Evolutionary conservation across 2,888 invertebrate species (phyloP), one percentile per base, ranked within the genome.

Genomic region (Protonemura montana): DNA sequence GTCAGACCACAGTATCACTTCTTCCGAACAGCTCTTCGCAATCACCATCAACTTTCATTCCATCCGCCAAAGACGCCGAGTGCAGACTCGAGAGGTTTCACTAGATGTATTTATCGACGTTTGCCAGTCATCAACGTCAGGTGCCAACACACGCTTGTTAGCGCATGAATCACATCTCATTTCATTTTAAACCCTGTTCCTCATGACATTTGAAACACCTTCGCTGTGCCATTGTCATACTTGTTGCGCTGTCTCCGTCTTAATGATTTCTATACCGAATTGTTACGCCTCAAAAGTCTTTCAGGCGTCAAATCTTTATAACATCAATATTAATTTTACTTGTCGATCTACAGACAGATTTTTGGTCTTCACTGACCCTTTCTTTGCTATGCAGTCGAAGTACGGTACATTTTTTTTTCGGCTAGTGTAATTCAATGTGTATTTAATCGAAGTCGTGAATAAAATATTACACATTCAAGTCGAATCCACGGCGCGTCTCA

Each of bases 391-490:
- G 59, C 21, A 59, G 16, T 59, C 5, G 3, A 35, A n/a, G n/a
- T 59, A 10, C 21, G 59, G 16, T 59, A 59, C 21, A 35, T 59
- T 59, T 59, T 59, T 59, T 16, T 59, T 13, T 10, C 16, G 59
- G 3, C 3, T 35, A 59, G 59, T 59, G 59, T 59, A 21, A 13
- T 59, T 59, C 59, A 59, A 59, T 59, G 59, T 59, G 7, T 59
- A 59, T 59, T 59, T 59, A 59, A 59, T 59, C 59, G 59, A 59
- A 59, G 59, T 59, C 59, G 59, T 59, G 59, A 59, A 16, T 59
- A 59, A 59, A 59, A 59, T 59, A 59, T 59, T 59, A 59, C 59
- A 59, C 59, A 59, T 59, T 59, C 59, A 59, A 59, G 16, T 59
- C 59, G 13, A 59, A 41, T 13, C 13, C 59, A 10, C 21, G 6